phyloP scores from a whole-genome alignment of 2,888 invertebrate species.

The Lacanobia oleracea region DNA sequence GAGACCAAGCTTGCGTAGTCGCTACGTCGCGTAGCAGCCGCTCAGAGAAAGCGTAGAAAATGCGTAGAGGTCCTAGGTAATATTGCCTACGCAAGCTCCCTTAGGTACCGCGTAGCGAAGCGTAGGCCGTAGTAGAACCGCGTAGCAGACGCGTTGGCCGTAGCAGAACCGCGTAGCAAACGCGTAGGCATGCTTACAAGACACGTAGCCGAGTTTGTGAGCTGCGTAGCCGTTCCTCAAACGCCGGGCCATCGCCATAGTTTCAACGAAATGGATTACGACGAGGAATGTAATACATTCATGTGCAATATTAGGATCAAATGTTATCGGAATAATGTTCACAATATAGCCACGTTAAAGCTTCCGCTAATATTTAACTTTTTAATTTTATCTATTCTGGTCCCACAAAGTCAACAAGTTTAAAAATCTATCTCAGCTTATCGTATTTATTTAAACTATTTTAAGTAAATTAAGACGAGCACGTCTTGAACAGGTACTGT shows the following conservation, averaged over 20 bases:
- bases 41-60: slow-evolving; percentile 3
- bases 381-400: background rate
- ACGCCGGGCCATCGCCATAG: slow-evolving; percentile 13
- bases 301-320: no score
- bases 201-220: background rate
- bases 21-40: slow-evolving; percentile 6
- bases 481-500: slow-evolving; percentile 7
- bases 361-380: background rate
- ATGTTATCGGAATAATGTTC: no score
- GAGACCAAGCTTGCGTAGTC: slow-evolving; percentile 3
- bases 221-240: slow-evolving; percentile 16
- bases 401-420: background rate
- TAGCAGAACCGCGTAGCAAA: background rate
- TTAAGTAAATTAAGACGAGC: background rate
- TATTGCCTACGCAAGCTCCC: background rate
- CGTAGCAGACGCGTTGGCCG: background rate
- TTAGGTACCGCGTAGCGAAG: slow-evolving; percentile 12
- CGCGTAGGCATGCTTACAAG: background rate
- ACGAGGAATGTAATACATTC: background rate
- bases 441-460: background rate
- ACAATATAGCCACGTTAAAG: background rate
- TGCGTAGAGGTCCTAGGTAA: slow-evolving; percentile 23
- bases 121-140: background rate
- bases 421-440: background rate
- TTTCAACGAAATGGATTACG: background rate